Evolutionary conservation across 2,888 invertebrate genomes (phyloP).

Genomic region (Nysson spinosus): DNA sequence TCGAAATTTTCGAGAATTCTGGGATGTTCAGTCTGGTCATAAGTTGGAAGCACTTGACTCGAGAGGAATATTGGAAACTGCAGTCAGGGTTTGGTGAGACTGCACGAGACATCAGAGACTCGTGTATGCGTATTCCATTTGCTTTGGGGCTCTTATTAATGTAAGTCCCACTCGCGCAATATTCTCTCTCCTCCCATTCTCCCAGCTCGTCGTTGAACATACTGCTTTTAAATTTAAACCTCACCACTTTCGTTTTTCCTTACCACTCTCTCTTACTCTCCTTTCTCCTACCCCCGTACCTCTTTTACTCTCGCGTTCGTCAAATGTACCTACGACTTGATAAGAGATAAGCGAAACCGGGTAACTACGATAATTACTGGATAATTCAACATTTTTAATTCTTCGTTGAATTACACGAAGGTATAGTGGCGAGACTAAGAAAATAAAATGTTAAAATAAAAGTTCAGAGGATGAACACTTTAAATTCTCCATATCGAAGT

Average conservation of each 20-base stretch:
- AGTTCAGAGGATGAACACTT: background rate
- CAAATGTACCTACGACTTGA: background rate
- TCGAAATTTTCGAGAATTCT: conserved; percentile 33
- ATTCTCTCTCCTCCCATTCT: background rate
- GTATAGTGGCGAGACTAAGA: background rate
- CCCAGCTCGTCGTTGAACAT: background rate
- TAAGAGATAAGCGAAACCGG: background rate
- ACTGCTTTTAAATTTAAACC: background rate
- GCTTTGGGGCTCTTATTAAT: conserved; percentile 33
- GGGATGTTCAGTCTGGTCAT: conserved; percentile 17
- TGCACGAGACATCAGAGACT: conserved; percentile 29
- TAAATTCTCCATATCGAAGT: background rate
- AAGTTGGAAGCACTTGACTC: conserved; percentile 11
- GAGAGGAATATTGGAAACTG: conserved; percentile 32
- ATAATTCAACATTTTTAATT: too few species aligned
- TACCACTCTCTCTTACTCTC: background rate
- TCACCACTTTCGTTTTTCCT: conserved; percentile 6
- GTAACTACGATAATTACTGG: background rate
- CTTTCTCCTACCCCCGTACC: background rate
- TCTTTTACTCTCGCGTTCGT: background rate
- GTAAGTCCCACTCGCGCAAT: conserved; percentile 13
- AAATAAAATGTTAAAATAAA: background rate
- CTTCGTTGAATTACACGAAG: too few species aligned
- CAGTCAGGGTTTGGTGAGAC: conserved; percentile 2
- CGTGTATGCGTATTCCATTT: conserved; percentile 45